Base-by-base conservation (phyloP, 2,888 invertebrate species). In the Zygothrica quintamaculata region DNA sequence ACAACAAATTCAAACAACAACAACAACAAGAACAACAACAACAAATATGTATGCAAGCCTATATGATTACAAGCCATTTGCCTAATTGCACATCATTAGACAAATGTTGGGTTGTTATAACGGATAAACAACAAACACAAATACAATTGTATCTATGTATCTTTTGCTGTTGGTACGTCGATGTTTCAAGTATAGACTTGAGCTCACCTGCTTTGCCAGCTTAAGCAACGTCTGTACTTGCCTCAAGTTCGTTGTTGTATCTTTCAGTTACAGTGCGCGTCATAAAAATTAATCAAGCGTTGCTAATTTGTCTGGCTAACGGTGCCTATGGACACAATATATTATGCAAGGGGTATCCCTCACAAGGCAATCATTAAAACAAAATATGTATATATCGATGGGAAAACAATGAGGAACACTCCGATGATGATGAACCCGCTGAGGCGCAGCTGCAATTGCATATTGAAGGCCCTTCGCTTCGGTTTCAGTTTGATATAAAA, bases 221-320 rank as follows among this genome's bases (percentile, higher is more conserved):
- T 50, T 31, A n/a, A 37, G 26, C 43, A 31, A 18, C 37, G 36
- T 1, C 13, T 40, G 11, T 29, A 29, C 18, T 12, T 34, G 11
- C 31, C 16, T 16, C 29, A 36, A 53, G 40, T 40, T 64, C 56
- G 58, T 73, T 65, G 58, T 73, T 65, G 72, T 65, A 34, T 37
- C 65, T 65, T 62, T 60, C 65, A 65, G 57, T 80, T 77, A 69
- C 55, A 50, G 65, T 51, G 51, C 18, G 62, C 61, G 58, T 79
- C 65, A 73, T 79, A 84, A 82, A 84, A 79, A 51, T 82, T 79
- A 81, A 82, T 82, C 82, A 82, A 73, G 77, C 79, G 62, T 84
- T 55, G 75, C 82, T 84, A 82, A 84, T 82, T 80, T 79, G 79
- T 81, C 74, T 84, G 84, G 67, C 74, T 58, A 50, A 40, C 58